These are phyloP conservation scores for Drosophila kuntzei DNA, from an alignment of 2,888 invertebrate species.

Conservation along the genomic window DNA sequence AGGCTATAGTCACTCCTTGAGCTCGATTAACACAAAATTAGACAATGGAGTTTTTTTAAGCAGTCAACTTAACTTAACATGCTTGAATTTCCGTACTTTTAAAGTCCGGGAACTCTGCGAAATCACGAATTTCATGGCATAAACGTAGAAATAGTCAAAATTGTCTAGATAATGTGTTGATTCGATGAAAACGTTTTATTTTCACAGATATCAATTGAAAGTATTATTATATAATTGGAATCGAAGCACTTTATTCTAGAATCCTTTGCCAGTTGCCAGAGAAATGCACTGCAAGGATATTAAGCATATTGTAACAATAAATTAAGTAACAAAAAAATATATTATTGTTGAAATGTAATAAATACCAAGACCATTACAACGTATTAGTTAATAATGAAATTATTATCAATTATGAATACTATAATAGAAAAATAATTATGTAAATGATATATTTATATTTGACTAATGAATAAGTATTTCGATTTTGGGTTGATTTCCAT, in stretches of 20 bases:
- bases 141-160: conserved; percentile 1
- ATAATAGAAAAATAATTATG: background rate
- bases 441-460: conserved; percentile 18
- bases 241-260: background rate
- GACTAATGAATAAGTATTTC: conserved; percentile 17
- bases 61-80: background rate
- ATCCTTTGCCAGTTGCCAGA: background rate
- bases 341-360: background rate
- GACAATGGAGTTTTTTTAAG: background rate
- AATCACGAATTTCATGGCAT: conserved; percentile 3
- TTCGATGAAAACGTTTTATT: background rate
- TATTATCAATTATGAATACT: conserved; percentile 11
- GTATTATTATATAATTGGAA: background rate
- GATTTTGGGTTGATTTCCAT: conserved; percentile 2
- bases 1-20: background rate
- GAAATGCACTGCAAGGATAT: conserved; percentile 1
- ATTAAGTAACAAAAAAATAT: background rate
- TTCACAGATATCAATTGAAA: background rate
- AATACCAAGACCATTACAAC: conserved; percentile 14
- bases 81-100: background rate
- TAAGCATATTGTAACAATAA: conserved; percentile 3
- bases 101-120: background rate
- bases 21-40: background rate
- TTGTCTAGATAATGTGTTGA: background rate
- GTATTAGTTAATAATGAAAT: conserved; percentile 6